phyloP scores from a whole-genome alignment of 1,140 invertebrate genomes.

The Pseudomyrmex sp. region DNA sequence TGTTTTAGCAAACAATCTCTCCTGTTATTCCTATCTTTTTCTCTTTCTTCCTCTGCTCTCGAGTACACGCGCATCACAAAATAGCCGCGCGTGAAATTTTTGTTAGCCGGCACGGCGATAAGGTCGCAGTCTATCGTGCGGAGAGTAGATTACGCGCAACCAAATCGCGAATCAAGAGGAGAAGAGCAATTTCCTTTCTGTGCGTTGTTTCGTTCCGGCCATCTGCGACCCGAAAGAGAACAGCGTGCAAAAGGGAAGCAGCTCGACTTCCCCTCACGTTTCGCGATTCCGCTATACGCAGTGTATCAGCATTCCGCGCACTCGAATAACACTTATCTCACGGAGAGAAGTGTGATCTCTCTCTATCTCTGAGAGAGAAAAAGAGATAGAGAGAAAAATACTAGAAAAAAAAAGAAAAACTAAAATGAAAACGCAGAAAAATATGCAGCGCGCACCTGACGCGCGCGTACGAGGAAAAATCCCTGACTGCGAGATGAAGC shows the following conservation, averaged over 20 bases:
- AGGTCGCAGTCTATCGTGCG: constrained; percentile 64
- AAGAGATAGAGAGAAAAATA: not conserved
- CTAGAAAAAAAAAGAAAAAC: too few relatives aligned
- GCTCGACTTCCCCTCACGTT: too few relatives aligned
- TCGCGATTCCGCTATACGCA: too few relatives aligned
- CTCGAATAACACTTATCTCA: constrained; percentile 60
- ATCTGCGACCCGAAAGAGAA: too few relatives aligned
- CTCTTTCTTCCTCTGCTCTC: not conserved
- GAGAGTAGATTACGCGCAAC: not conserved
- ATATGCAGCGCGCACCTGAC: not conserved
- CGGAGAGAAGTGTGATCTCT: not conserved
- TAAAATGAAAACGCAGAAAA: not conserved
- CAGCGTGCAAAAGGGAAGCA: too few relatives aligned
- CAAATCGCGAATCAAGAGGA: too few relatives aligned
- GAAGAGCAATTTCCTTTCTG: too few relatives aligned
- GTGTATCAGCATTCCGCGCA: constrained; percentile 51
- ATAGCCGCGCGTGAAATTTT: constrained; percentile 60
- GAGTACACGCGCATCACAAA: not conserved
- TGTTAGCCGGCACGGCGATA: constrained; percentile 71
- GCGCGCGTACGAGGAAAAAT: constrained; percentile 24
- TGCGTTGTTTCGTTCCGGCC: too few relatives aligned
- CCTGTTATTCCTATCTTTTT: not conserved
- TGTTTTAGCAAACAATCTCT: constrained; percentile 18
- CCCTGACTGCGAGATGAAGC: not conserved
- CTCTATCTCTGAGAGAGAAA: not conserved